Evolutionary conservation across 1,140 invertebrate genomes (phyloP), one percentile per base, ranked within the genome.

Genomic region (Linepithema humile): DNA sequence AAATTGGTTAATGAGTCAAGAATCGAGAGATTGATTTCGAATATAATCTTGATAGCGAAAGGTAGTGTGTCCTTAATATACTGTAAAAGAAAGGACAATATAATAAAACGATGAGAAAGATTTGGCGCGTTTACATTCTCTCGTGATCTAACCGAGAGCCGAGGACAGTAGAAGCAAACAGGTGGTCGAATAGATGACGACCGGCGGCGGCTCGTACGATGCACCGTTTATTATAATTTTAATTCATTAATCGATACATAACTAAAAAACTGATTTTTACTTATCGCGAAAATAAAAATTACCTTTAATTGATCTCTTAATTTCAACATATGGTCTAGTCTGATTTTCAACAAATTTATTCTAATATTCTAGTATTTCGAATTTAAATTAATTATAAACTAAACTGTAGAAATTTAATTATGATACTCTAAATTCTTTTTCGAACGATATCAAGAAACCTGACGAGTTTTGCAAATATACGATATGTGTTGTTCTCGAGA

Each of bases 181-280:
- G 78, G 78, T 82, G 78, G 78, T 82, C 67, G 55, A 82, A 59
- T 80, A 80, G 64, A 70, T 26, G 29, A 65, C 29, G n/a, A 64
- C 17, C 20, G 32, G 3, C 45, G 29, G 29, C 29, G 43, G 12
- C 17, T 74, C 72, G 55, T 32, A 23, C 53, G 5, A 12, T 53
- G 43, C 35, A 15, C 32, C 38, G 23, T 3, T 53, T 40, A 38
- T 15, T 23, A 23, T 20, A 55, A 69, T n/a, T 40, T 64, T 15
- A 26, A 29, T n/a, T 15, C 12, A 40, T 48, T 23, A 17, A 77
- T 50, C 60, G 29, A 69, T 55, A 17, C n/a, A 12, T 64, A 69
- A n/a, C 50, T 9, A 12, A 17, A 15, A 53, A 67, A 65, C 17
- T n/a, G 10, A 45, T 74, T 62, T 32, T 45, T 20, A 57, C 9